phyloP scores from a whole-genome alignment of 2,113 vertebrate genomes.

The Argyrosomus japonicus region DNA sequence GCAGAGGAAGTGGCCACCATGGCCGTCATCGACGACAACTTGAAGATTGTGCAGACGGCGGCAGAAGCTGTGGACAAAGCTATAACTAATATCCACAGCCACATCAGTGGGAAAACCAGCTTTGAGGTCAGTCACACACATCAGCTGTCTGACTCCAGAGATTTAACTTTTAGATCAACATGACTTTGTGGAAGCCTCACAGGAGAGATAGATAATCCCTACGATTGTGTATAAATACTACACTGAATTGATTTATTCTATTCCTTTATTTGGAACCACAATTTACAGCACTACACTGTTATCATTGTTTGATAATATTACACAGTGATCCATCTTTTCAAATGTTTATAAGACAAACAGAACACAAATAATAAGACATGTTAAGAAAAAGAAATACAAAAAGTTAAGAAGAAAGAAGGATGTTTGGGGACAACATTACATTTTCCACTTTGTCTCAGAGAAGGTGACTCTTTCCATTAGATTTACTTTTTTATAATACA shows the following conservation, averaged over 20 bases:
- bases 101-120: conserved; percentile 73
- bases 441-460: too few relatives aligned
- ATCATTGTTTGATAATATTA: too few relatives aligned
- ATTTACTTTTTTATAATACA: not conserved
- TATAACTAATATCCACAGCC: conserved; percentile 77
- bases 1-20: conserved; percentile 77
- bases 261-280: too few relatives aligned
- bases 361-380: too few relatives aligned
- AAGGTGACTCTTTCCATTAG: too few relatives aligned
- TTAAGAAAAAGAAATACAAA: too few relatives aligned
- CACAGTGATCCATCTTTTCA: too few relatives aligned
- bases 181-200: not conserved
- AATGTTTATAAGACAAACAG: too few relatives aligned
- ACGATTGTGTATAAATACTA: not conserved
- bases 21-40: conserved; percentile 80
- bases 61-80: conserved; percentile 71
- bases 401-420: too few relatives aligned
- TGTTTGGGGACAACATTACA: too few relatives aligned
- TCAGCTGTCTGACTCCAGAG: not conserved
- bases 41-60: conserved; percentile 73
- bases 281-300: too few relatives aligned
- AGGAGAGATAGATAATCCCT: not conserved
- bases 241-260: not conserved
- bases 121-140: conserved; percentile 76
- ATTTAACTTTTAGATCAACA: not conserved